A percentile compares a stretch with the other conserved stretches of the same genome.
These are phyloP conservation scores for Lagenorhynchus albirostris DNA, from an alignment of 2,113 vertebrate genomes.

Conservation along the genomic window DNA sequence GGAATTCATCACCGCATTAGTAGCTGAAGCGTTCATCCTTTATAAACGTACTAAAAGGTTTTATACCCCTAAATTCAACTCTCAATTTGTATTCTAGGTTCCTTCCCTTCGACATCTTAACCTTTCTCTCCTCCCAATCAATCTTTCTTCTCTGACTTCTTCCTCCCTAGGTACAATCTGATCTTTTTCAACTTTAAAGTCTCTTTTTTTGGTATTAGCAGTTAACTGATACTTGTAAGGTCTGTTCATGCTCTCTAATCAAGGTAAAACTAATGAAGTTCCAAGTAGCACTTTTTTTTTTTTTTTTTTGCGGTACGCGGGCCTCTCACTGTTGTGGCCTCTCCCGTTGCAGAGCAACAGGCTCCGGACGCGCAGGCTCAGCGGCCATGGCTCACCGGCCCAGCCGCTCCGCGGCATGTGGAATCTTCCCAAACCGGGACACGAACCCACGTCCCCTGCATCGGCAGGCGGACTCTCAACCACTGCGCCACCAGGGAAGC, in stretches of 20 bases:
- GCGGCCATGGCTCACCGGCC: too few species aligned
- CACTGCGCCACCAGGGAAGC: too few species aligned
- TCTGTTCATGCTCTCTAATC: not conserved
- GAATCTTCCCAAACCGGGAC: too few species aligned
- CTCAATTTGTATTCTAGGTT: not conserved
- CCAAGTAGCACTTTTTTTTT: conserved; percentile 45
- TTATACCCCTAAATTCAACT: not conserved
- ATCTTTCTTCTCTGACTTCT: not conserved
- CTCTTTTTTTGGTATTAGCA: not conserved
- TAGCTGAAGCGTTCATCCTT: not conserved
- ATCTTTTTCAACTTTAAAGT: conserved; percentile 14
- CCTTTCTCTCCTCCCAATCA: not conserved
- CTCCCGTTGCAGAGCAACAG: too few species aligned
- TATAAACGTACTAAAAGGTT: conserved; percentile 11
- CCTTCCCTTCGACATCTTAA: not conserved
- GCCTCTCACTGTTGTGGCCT: too few species aligned
- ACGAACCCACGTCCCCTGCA: too few species aligned
- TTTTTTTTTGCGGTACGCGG: too few species aligned
- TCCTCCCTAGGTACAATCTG: not conserved
- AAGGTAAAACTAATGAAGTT: conserved; percentile 32
- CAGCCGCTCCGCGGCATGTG: too few species aligned
- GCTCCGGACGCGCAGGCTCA: too few species aligned
- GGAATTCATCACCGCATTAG: not conserved
- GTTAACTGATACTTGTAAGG: not conserved
- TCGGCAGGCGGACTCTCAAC: too few species aligned